Evolutionary conservation across 2,113 vertebrate species (phyloP), one percentile per base, ranked within the genome.

Genomic region (Chaetorhynchus papuensis): DNA sequence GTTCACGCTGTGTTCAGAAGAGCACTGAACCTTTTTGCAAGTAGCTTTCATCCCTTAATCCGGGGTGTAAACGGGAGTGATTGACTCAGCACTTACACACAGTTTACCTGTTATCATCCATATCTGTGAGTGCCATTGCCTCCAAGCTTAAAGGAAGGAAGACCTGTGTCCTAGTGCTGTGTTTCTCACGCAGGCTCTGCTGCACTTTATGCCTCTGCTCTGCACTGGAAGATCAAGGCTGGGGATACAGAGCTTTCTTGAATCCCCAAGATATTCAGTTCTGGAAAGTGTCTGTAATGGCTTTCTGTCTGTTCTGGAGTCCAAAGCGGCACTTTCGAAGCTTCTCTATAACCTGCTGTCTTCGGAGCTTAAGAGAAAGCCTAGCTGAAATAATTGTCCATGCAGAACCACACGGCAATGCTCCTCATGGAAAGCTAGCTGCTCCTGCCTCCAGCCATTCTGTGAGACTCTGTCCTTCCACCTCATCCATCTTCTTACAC

Each of bases 381-480:
- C 60, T 65, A 77, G 56, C 35, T 94, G 90, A 75, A 86, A n/a
- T 70, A 81, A 45, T 54, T 37, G 74, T 47, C 41, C 7, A 1
- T 63, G 53, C n/a, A 31, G 90, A 88, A 63, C 42, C 41, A 52
- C 75, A 50, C 63, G 77, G 68, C 8, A 0, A 26, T 89, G 33
- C 66, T 90, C 57, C 75, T 95, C 23, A 39, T 33, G 70, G 81
- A 91, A 91, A 87, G 87, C 74, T 54, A 72, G 52, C 63, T 89
- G 84, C 72, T 75, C 69, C 82, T 89, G 83, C 63, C 89, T 94
- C 87, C 85, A 89, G 56, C 65, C 56, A 23, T 64, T 93, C 41
- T 3, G 49, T 70, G 75, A 91, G 78, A 59, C 91, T 96, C 68
- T 6, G 2, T 82, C 76, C 93, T 96, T 96, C 95, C 86, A 96